Conservation (phyloP, 2,888 invertebrate genomes). For the Hyalella azteca region DNA sequence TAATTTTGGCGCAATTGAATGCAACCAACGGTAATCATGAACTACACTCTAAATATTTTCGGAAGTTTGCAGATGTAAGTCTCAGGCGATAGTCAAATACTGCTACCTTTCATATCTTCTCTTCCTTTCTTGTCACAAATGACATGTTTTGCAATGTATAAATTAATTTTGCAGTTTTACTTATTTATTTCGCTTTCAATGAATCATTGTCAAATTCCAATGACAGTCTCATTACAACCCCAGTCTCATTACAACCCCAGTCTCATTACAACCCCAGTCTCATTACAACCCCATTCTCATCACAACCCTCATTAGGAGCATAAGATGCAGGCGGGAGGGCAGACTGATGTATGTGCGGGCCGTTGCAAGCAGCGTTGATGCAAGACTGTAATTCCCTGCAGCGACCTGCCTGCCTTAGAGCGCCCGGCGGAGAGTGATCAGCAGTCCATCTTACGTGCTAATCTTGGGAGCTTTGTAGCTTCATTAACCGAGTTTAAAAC, state of each 20-base stretch:
- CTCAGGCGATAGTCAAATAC: too few relatives aligned
- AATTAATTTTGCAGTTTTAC: not conserved
- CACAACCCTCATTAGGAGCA: not conserved
- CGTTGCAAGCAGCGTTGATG: slow-evolving; percentile 23
- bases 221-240: not conserved
- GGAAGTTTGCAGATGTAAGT: too few relatives aligned
- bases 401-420: not conserved
- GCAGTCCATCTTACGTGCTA: not conserved
- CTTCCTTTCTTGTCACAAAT: too few relatives aligned
- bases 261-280: not conserved
- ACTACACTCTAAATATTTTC: too few relatives aligned
- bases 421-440: not conserved
- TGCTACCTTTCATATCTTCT: too few relatives aligned
- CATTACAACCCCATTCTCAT: not conserved
- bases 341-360: not conserved
- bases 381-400: slow-evolving; percentile 13
- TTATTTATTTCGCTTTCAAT: not conserved
- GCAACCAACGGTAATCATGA: too few relatives aligned
- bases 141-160: too few relatives aligned
- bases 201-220: not conserved
- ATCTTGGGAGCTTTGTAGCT: not conserved
- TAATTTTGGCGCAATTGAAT: too few relatives aligned
- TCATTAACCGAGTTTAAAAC: not conserved
- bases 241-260: not conserved
- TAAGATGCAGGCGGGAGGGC: not conserved